Base-by-base conservation (phyloP, 2,888 invertebrate species). In the Hydrotaea cyrtoneurina region DNA sequence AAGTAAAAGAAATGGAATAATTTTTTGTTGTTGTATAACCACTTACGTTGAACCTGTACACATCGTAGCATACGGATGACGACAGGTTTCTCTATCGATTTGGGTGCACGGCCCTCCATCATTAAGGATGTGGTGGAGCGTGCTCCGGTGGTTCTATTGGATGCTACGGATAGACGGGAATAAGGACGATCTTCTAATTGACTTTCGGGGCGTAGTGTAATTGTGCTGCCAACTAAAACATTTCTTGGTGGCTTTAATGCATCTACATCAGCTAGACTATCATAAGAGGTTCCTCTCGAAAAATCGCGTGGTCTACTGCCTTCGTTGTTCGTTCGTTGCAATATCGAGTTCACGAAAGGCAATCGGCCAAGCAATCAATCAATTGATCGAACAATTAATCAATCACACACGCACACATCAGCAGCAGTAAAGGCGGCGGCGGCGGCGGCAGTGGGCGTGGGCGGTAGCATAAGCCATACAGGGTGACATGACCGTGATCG, bases 41-140 rank as follows among this genome's bases (percentile, higher is more conserved):
- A 95, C 96, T 96, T 94, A 97, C 96, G 95, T 94, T 96, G 96
- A 87, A 96, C 95, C 89, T 94, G 95, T 87, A 94, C 94, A 88
- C 96, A 96, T 91, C 95, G 95, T 82, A 97, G 93, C 64, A 96
- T 96, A 92, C 95, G 96, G 31, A 94, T 93, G 89, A 97, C 96
- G 77, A 94, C 92, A 0, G 97, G 97, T 87, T 94, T 95, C 83
- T 95, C 85, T 78, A 86, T 73, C 36, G 86, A 86, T 57, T 85
- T 83, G 71, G 71, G 80, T 73, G 85, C 80, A 80, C 85, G 83
- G 78, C 82, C 85, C 83, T 85, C 85, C 83, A 83, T 77, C 64
- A 53, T 83, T 85, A 78, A 83, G 80, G 83, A 85, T 85, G 83
- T 85, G 82, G 85, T 85, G 82, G 85, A 85, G 82, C 85, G 85